Percentiles rank a stretch among this genome's conserved stretches.
These are phyloP conservation scores for Crocodylus rhombifer DNA, from an alignment of 2,797 vertebrate genomes.

Conservation along the genomic window DNA sequence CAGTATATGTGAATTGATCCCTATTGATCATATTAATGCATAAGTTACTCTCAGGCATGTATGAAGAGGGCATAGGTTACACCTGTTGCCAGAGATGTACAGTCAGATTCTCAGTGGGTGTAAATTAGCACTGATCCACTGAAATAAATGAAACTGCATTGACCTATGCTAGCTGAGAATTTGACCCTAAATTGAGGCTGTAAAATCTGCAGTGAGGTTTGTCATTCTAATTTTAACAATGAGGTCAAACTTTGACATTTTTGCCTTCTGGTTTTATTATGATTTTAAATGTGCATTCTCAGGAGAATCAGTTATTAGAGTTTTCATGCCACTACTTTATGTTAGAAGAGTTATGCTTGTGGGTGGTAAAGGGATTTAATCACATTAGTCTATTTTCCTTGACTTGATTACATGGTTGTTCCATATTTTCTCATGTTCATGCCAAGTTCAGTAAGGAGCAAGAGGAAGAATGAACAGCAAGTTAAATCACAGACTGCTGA, in stretches of 20 bases:
- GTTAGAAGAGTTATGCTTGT: neutral
- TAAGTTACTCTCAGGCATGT: neutral
- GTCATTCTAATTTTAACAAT: conserved; percentile 8
- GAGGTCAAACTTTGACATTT: conserved; percentile 4
- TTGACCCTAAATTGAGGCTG: neutral
- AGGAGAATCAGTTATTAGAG: neutral
- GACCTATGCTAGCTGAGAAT: neutral
- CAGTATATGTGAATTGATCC: neutral
- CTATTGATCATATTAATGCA: neutral
- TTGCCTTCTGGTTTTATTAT: conserved; percentile 4
- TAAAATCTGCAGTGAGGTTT: neutral
- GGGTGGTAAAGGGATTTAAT: conserved; percentile 6
- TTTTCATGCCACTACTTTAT: neutral
- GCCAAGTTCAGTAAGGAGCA: conserved; percentile 10
- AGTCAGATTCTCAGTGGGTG: neutral
- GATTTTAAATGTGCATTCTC: neutral
- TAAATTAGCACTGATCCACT: neutral
- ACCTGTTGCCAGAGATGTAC: neutral
- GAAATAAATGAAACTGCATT: neutral
- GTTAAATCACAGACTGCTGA: conserved; percentile 15
- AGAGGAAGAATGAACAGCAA: conserved; percentile 19
- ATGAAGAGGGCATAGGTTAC: accelerated
- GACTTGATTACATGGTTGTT: conserved; percentile 16
- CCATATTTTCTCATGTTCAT: conserved; percentile 5
- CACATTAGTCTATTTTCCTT: conserved; percentile 37